Evolutionary conservation across 92 coral and sea anemone species (phyloP), one percentile per base, ranked within the genome.

Genomic region (Metridium senile): DNA sequence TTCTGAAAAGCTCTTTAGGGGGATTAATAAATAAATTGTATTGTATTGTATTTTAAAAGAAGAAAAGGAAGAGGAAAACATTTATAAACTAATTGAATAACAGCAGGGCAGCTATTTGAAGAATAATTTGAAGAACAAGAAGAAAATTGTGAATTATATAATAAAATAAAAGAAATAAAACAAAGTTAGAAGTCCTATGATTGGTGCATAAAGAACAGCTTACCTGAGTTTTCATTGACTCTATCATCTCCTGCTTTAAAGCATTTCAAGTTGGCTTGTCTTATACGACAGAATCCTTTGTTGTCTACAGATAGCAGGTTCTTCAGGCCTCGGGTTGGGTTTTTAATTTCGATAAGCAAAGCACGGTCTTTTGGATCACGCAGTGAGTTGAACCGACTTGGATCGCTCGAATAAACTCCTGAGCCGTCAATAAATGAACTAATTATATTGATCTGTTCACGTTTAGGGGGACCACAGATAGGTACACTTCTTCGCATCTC

Each of bases 391-490:
- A 63, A 63, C 1, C 30, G 6, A 18, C 39, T 18, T 28, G 33
- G 56, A 79, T 76, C 45, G 16, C 23, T 16, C 1, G 69, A 63
- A 63, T 63, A 63, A 20, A 87, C 85, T 22, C 68, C 69, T 1
- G 94, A 82, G 13, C 66, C 90, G 61, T 89, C 94, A 16, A 89
- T 71, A 66, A 68, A 89, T 31, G 88, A 78, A 19, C 86, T 89
- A 22, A 71, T 28, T 1, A 74, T 80, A 28, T 89, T 89, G 25
- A 79, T 57, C 61, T 89, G 94, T 56, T 85, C 74, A 26, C 85
- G 82, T 26, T 31, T 63, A 21, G 9, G 20, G 28, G 39, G 10
- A 16, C 29, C 4, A 11, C 54, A 25, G 31, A 63, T 2, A 1
- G 86, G 71, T 3, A 72, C 68, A 62, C 74, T 81, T 18, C 86